Percentiles rank a stretch among this genome's conserved stretches.
These are phyloP conservation scores for Thermophis baileyi DNA, from an alignment of 2,113 vertebrate genomes.

Conservation along the genomic window DNA sequence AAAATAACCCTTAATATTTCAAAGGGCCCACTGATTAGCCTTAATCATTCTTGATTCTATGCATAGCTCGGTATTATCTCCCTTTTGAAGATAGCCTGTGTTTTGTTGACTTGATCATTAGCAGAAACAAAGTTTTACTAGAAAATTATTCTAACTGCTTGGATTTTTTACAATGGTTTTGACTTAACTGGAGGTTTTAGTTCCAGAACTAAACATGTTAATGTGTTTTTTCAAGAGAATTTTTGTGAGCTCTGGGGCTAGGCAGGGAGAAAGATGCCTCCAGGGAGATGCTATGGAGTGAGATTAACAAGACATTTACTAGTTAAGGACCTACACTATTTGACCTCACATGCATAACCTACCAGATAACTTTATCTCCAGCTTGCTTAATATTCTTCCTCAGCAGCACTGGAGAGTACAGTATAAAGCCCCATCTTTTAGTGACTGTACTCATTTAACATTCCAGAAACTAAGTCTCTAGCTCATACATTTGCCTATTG, in stretches of 20 bases:
- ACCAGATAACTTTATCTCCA: background rate
- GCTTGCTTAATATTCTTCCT: background rate
- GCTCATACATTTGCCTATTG: background rate
- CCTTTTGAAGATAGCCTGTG: background rate
- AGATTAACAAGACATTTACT: background rate
- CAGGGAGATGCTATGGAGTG: background rate
- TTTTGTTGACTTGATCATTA: background rate
- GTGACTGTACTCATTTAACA: background rate
- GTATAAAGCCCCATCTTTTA: background rate
- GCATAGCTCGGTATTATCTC: background rate
- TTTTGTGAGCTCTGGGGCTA: background rate
- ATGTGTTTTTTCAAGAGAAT: background rate
- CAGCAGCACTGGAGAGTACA: background rate
- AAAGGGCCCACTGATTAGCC: background rate
- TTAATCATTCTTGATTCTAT: background rate
- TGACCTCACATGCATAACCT: background rate
- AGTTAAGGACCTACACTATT: background rate
- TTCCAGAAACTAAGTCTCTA: background rate
- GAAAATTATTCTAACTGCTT: background rate
- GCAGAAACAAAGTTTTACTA: background rate
- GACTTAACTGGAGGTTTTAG: background rate
- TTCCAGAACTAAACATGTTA: background rate
- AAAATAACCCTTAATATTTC: no score
- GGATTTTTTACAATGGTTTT: background rate
- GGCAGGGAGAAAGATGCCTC: background rate